Conservation (phyloP, 2,888 invertebrate species). For the Helleia helle region DNA sequence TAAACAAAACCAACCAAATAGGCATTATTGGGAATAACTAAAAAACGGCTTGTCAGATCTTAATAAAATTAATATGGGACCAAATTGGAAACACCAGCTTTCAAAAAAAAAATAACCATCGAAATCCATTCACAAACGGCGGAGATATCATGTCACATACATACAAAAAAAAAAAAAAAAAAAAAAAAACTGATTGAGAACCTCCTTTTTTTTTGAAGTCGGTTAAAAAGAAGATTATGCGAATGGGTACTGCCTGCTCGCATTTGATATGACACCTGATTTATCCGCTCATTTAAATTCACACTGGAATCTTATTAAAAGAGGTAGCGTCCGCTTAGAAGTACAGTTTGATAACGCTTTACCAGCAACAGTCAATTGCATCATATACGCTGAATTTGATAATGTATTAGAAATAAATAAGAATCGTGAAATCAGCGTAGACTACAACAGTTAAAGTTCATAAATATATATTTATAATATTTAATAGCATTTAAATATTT, state of each 20-base stretch:
- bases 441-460: not conserved
- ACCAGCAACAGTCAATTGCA: not conserved
- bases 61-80: no score
- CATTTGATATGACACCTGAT: slow-evolving; percentile 24
- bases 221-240: slow-evolving; percentile 20
- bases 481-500: not conserved
- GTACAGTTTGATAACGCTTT: not conserved
- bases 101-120: no score
- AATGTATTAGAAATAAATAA: not conserved
- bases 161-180: no score
- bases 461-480: not conserved
- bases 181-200: no score
- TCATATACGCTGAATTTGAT: slow-evolving; percentile 4
- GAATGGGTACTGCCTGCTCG: slow-evolving; percentile 23
- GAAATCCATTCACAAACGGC: no score
- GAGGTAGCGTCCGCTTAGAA: not conserved
- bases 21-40: no score
- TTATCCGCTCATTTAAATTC: slow-evolving; percentile 17
- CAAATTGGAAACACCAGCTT: no score
- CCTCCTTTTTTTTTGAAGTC: no score
- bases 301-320: slow-evolving; percentile 23
- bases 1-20: no score
- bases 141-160: no score
- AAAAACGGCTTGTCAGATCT: no score
- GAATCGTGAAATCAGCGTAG: not conserved